phyloP scores from a whole-genome alignment of 2,113 vertebrate species.

The Lethenteron camtschaticum region DNA sequence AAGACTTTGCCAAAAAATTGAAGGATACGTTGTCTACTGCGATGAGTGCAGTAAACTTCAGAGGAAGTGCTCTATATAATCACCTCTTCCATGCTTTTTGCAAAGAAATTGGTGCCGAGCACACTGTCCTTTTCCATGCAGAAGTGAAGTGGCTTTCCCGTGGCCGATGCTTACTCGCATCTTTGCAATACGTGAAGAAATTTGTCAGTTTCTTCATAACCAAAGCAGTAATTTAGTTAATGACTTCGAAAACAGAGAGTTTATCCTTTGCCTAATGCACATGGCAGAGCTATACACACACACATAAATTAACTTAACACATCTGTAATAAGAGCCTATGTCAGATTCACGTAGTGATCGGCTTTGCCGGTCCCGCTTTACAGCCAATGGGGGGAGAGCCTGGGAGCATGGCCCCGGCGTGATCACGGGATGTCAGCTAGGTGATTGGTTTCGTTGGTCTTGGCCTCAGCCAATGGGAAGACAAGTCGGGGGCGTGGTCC shows the following conservation, averaged over 20 bases:
- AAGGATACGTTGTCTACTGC: background rate
- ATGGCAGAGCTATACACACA: background rate
- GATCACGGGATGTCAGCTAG: no score
- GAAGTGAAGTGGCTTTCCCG: constrained; percentile 2
- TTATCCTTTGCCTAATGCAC: background rate
- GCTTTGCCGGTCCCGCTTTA: no score
- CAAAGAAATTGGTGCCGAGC: background rate
- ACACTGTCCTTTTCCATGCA: background rate
- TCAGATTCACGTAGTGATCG: no score
- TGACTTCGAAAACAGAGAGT: background rate
- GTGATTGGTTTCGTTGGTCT: no score
- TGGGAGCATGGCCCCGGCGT: no score
- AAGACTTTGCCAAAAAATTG: constrained; percentile 1
- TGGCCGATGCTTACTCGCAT: background rate
- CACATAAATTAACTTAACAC: background rate
- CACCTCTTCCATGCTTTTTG: background rate
- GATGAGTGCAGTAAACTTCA: background rate
- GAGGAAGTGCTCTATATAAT: background rate
- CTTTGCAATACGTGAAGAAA: background rate
- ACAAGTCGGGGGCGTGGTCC: no score
- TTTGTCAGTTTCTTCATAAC: background rate
- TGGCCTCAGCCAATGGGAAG: no score
- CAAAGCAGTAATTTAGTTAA: constrained; percentile 1
- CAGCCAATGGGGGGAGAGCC: no score
- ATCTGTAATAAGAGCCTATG: background rate